Conservation (phyloP, 2,888 invertebrate species). For the Dryococelus australis region DNA sequence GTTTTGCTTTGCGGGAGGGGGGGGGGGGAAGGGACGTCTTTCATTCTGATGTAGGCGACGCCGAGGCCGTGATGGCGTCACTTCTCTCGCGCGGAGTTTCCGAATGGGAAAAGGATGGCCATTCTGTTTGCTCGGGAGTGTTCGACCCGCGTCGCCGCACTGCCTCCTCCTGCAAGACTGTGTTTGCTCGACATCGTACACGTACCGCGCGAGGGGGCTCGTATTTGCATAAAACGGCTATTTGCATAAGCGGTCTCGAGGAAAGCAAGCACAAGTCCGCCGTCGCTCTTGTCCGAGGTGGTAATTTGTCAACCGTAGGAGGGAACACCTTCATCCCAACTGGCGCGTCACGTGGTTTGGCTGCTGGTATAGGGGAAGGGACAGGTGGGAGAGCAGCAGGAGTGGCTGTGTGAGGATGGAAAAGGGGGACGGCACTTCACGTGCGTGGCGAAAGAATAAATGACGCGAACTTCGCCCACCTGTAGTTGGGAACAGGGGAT, state of each 20-base stretch:
- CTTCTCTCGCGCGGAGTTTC: background rate
- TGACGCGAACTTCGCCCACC: too few species aligned
- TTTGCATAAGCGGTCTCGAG: background rate
- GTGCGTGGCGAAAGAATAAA: too few species aligned
- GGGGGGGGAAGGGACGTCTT: background rate
- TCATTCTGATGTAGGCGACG: background rate
- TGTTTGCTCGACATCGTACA: background rate
- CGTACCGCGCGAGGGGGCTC: background rate
- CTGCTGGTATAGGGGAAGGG: too few species aligned
- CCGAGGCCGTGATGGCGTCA: background rate
- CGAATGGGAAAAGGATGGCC: background rate
- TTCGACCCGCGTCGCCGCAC: background rate
- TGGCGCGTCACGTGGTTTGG: too few species aligned
- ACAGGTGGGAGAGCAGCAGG: too few species aligned
- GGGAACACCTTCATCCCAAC: too few species aligned
- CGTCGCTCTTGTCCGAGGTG: background rate
- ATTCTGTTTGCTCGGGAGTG: background rate
- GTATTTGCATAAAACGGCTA: background rate
- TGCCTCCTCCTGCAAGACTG: conserved; percentile 1
- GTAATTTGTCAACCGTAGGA: too few species aligned
- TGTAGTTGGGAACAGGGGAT: too few species aligned
- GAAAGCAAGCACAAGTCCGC: background rate
- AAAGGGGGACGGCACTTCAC: too few species aligned
- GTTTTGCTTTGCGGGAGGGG: background rate
- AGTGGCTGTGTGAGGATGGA: too few species aligned